These are phyloP conservation scores for Pocillopora damicornis DNA, from an alignment of 64 coral and sea anemone genomes.

Conservation along the genomic window DNA sequence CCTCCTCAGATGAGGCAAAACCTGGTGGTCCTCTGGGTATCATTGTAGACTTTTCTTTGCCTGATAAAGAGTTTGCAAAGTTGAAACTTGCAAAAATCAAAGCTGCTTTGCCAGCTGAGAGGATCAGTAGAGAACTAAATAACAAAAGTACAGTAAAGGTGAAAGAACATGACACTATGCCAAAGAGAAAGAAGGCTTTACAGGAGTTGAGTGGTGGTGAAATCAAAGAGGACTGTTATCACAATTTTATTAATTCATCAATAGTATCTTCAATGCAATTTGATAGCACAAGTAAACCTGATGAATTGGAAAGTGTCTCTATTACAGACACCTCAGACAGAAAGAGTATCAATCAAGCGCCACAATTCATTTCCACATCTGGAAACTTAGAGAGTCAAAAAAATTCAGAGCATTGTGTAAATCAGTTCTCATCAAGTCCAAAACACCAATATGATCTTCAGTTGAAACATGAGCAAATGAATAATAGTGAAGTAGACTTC, in stretches of 20 bases:
- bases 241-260: neutral
- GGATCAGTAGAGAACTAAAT: neutral
- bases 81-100: slow-evolving; percentile 86
- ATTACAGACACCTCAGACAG: neutral
- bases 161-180: neutral
- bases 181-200: neutral
- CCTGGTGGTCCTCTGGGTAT: slow-evolving; percentile 50
- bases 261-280: neutral
- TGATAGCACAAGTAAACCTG: neutral
- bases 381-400: neutral
- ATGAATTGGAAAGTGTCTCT: neutral
- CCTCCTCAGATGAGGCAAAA: slow-evolving; percentile 27
- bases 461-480: neutral
- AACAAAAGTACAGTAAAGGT: neutral
- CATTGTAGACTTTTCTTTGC: slow-evolving; percentile 78
- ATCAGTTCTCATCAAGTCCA: neutral
- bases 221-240: neutral
- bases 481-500: neutral
- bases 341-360: neutral
- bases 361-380: neutral
- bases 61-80: slow-evolving; percentile 89
- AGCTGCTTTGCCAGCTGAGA: slow-evolving; percentile 12
- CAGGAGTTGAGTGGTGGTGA: neutral
- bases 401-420: neutral
- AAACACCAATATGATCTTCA: neutral